Conservation (phyloP, 2,797 vertebrate species). For the Nannoperca obscura region DNA sequence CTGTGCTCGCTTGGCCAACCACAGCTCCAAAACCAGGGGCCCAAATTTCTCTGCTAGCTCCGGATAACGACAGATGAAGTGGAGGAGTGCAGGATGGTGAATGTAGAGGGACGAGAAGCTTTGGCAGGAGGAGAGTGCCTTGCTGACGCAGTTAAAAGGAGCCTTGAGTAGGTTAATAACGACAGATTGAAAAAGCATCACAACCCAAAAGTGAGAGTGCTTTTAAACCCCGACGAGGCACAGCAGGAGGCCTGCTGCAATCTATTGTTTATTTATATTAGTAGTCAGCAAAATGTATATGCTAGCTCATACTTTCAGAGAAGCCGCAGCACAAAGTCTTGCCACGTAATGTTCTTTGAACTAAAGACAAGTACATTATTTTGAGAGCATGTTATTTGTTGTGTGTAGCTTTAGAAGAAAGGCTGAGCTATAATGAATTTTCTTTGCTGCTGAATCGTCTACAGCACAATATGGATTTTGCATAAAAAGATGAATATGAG, state of each 20-base stretch:
- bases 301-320: slow-evolving; percentile 7
- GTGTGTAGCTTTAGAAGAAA: slow-evolving; percentile 25
- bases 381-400: slow-evolving; percentile 15
- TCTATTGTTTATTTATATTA: slow-evolving; percentile 19
- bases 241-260: slow-evolving; percentile 23
- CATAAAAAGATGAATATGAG: slow-evolving; percentile 34
- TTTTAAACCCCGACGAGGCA: slow-evolving; percentile 19
- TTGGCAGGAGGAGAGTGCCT: slow-evolving; percentile 79
- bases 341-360: slow-evolving; percentile 10
- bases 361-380: slow-evolving; percentile 5
- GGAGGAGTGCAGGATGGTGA: slow-evolving; percentile 89
- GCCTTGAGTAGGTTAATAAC: slow-evolving; percentile 75
- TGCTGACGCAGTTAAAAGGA: slow-evolving; percentile 85
- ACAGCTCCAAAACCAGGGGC: slow-evolving; percentile 84
- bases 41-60: slow-evolving; percentile 90
- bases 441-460: slow-evolving; percentile 26
- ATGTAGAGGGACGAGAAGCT: slow-evolving; percentile 86
- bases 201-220: slow-evolving; percentile 3
- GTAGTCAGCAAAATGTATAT: slow-evolving; percentile 2
- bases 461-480: slow-evolving; percentile 32
- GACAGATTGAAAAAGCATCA: slow-evolving; percentile 23
- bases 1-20: slow-evolving; percentile 81
- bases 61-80: slow-evolving; percentile 89
- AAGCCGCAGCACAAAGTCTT: slow-evolving; percentile 16
- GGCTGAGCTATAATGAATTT: slow-evolving; percentile 28